Base-by-base conservation (phyloP, 2,888 invertebrate genomes). In the Hirtodrosophila trivittata region DNA sequence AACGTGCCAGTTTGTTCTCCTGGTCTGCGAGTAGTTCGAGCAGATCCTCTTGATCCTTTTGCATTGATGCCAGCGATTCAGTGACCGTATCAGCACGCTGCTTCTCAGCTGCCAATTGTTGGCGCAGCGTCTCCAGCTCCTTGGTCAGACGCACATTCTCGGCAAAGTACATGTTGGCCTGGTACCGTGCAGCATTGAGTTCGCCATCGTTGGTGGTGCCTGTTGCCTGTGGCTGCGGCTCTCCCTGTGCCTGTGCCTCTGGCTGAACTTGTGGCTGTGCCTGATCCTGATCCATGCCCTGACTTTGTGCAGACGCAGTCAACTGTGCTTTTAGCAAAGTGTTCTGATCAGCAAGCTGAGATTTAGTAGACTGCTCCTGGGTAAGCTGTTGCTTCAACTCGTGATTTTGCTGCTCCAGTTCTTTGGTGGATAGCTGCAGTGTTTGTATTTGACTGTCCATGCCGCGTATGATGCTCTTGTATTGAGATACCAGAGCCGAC, bases 31-130 rank as follows among this genome's bases (percentile, higher is more conserved):
- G 92, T 57, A 99, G 91, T 86, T 96, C 95, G 54, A 99, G 91
- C 66, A 99, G 91, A 91, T 98, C 98, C 77, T 99, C 98, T 89
- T 98, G 98, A 87, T 99, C 98, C 87, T 95, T 96, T 87, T 93
- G 94, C 65, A 97, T 87, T 70, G 93, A 92, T 33, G 93, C 93
- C 72, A 95, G 87, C 72, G 95, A 94, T 0, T 89, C 77, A 10
- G 74, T 72, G 1, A 80, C 84, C 2, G 59, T 66, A 37, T 86
- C 86, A 1, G 87, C 86, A 0, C 85, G 72, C 25, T 80, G 80
- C 25, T 83, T 86, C 42, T 89, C 87, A 1, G 86, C 85, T 1
- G 58, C 26, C 6, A 87, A 28, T 49, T 83, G 87, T 35, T 77
- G 80, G 1, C 85, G 88, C 14, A 90, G 25, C 7, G 63, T 55